Evolutionary conservation across 1,140 invertebrate genomes (phyloP).

Genomic region (Diabrotica undecimpunctata): DNA sequence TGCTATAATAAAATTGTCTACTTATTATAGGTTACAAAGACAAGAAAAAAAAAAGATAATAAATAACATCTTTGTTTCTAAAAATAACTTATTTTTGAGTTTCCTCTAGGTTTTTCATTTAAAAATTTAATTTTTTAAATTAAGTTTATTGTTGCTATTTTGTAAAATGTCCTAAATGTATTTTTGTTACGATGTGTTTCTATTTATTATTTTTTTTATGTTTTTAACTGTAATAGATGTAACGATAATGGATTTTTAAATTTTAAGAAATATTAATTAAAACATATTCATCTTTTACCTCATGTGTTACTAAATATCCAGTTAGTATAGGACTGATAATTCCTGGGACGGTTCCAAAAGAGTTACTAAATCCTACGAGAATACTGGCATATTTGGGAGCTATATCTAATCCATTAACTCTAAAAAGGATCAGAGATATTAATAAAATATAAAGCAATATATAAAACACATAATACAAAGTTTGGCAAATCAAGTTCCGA

Average conservation of each 20-base stretch:
- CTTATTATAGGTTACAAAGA: not conserved
- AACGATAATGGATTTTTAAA: no score
- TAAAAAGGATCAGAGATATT: conserved; percentile 44
- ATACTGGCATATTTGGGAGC: conserved; percentile 78
- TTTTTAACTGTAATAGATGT: no score
- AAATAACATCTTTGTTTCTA: not conserved
- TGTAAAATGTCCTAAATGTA: no score
- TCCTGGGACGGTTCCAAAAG: conserved; percentile 83
- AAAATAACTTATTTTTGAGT: not conserved
- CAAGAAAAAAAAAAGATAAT: no score
- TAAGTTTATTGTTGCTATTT: not conserved
- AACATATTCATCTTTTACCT: no score
- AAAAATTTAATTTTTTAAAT: no score
- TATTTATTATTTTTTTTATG: no score
- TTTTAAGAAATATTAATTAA: no score
- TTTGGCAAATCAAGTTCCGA: no score
- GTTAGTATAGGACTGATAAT: conserved; percentile 81
- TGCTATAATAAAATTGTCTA: not conserved
- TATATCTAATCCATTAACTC: conserved; percentile 85
- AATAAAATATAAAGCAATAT: no score
- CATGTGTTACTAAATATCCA: conserved; percentile 65
- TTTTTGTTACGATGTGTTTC: no score
- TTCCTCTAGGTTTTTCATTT: not conserved
- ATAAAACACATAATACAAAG: no score
- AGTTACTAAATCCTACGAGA: conserved; percentile 85